Percentiles rank a stretch among this genome's conserved stretches.
phyloP scores from a whole-genome alignment of 2,888 invertebrate species.

The Atethmia centrago region DNA sequence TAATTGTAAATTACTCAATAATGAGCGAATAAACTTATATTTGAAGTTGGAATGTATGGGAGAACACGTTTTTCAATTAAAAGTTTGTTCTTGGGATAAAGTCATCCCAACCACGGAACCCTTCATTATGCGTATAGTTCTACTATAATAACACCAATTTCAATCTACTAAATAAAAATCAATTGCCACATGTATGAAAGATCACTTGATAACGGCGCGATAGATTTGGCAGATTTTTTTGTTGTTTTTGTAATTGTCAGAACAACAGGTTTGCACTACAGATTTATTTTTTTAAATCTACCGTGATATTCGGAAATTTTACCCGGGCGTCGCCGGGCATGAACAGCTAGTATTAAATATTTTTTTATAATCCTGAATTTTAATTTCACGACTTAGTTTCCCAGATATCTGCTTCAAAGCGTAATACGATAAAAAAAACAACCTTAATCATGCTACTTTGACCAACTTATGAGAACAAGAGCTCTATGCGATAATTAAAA shows the following conservation, averaged over 20 bases:
- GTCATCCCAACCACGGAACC: too few species aligned
- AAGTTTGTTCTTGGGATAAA: too few species aligned
- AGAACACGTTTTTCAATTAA: too few species aligned
- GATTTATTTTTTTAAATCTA: background rate
- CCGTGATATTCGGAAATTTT: background rate
- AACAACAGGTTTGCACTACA: background rate
- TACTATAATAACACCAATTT: background rate
- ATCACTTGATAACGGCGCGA: too few species aligned
- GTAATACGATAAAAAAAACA: slow-evolving; percentile 4
- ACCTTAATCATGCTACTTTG: background rate
- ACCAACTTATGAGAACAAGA: slow-evolving; percentile 2
- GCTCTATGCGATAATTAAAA: slow-evolving; percentile 15
- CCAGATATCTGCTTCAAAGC: background rate
- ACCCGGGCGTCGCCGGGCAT: background rate
- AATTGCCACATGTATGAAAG: background rate
- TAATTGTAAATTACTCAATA: too few species aligned
- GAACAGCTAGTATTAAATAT: background rate
- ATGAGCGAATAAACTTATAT: too few species aligned
- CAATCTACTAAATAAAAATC: background rate
- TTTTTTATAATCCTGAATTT: background rate
- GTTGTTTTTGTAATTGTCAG: background rate
- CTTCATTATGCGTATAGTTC: too few species aligned
- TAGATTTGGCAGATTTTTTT: too few species aligned
- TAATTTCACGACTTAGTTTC: background rate
- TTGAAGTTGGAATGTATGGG: too few species aligned